Conservation (phyloP, 2,797 vertebrate species). For the Alauda arvensis region DNA sequence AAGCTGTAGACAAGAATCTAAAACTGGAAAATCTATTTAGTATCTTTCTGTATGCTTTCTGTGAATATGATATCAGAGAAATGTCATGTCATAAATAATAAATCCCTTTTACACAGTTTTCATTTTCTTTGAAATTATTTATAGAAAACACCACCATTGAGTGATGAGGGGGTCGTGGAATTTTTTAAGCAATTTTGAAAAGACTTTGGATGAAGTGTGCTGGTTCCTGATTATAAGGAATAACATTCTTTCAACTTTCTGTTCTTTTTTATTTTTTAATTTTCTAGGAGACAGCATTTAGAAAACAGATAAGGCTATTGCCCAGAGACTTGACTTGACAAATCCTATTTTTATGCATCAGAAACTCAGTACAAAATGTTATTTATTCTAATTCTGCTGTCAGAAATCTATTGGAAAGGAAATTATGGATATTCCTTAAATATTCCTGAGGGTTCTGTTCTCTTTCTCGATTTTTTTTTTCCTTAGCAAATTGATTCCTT, state of each 20-base stretch:
- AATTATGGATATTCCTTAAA: neutral
- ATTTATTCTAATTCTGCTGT: neutral
- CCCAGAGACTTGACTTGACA: neutral
- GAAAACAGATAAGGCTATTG: neutral
- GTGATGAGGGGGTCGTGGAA: neutral
- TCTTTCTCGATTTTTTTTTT: neutral
- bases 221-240: neutral
- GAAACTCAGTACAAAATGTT: neutral
- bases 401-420: neutral
- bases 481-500: neutral
- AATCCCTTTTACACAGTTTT: neutral
- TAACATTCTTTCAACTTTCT: neutral
- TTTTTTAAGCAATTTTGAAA: neutral
- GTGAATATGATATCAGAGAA: neutral
- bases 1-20: neutral
- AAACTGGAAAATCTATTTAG: neutral
- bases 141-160: neutral
- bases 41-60: neutral
- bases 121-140: constrained; percentile 10
- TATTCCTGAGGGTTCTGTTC: neutral
- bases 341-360: neutral
- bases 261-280: neutral
- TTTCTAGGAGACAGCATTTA: neutral
- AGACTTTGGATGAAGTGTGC: neutral
- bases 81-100: neutral